Base-by-base conservation (phyloP, 2,113 vertebrate genomes). In the Apistogramma diplotaenia region DNA sequence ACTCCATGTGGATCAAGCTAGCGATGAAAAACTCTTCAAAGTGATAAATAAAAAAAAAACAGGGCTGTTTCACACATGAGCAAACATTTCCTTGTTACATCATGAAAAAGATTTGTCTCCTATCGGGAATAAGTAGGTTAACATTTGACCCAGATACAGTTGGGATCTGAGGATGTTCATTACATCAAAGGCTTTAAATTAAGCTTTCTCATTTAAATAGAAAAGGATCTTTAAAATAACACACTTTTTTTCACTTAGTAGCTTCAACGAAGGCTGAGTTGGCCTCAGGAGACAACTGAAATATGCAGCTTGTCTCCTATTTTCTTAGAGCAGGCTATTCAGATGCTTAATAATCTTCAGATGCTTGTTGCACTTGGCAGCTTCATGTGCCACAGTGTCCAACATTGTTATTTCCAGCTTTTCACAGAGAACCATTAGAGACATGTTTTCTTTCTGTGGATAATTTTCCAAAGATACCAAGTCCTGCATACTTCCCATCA, bases 21-120 rank as follows among this genome's bases (percentile, higher is more conserved):
- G 81, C 40, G 21, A 76, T 81, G 70, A 87, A 88, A 86, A 92
- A 86, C 31, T 78, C 90, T 90, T 90, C 88, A 90, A 89, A 93
- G 89, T 80, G 61, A 87, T 91, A 75, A 91, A 90, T 89, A 91
- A 91, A 87, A 91, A 91, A 87, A 79, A 86, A 88, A 86, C 81
- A 85, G 85, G 85, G 60, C 83, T 67, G 87, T 70, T 86, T 81
- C 25, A 78, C 85, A 89, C 79, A 88, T 73, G 67, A 90, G 85
- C 82, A 84, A 90, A 82, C 67, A 25, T 81, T 79, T 84, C 82
- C 76, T 84, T 85, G 84, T 92, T 93, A 83, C 83, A 86, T 88
- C 89, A 90, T 82, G 75, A 91, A 89, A 87, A 85, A 92, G 85
- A 87, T 86, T 88, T 87, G 89, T 89, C 85, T 86, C 71, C 85